Evolutionary conservation across 2,888 invertebrate genomes (phyloP), one percentile per base, ranked within the genome.

Genomic region (Sarcophaga variegata): DNA sequence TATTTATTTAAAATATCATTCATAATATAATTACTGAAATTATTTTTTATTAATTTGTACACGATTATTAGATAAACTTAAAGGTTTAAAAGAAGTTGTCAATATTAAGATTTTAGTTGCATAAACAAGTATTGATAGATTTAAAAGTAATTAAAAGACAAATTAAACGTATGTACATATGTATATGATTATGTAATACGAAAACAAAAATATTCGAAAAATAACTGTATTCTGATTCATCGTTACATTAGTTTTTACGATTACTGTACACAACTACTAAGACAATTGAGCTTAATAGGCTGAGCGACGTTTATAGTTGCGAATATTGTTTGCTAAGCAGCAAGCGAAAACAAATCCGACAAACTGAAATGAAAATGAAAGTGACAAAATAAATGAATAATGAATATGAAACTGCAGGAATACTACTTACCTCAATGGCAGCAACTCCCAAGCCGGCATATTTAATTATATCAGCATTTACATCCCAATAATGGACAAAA

Each of bases 251-350:
- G 54, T 22, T 67, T 4, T 5, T 49, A 67, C 37, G 49, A 14
- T 8, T 67, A 66, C 17, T 66, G 17, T 37, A 37, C 37, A 37
- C 37, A 37, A 37, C 37, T 10, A 37, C 37, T 37, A 14, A 54
- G 17, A 17, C 54, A 54, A 12, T 54, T 54, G 54, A 17, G 14
- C 17, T 83, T 77, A 95, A 94, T 95, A 95, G 92, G 94, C 94
- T 91, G 95, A 95, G 94, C 96, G 95, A 94, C 96, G 95, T 92
- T 96, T 95, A 92, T 96, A 96, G 94, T 97, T 97, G 94, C 96
- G 96, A 93, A 98, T 97, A 91, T 97, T 96, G 93, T 97, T 96
- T 89, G 97, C 97, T 93, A 98, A 94, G 92, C 97, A 98, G 93
- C 98, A 96, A 80, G 98, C 96, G 93, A 98, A 97, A 90, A 97